Evolutionary conservation across 2,113 vertebrate species (phyloP), one percentile per base, ranked within the genome.

Genomic region (Malurus elegans): DNA sequence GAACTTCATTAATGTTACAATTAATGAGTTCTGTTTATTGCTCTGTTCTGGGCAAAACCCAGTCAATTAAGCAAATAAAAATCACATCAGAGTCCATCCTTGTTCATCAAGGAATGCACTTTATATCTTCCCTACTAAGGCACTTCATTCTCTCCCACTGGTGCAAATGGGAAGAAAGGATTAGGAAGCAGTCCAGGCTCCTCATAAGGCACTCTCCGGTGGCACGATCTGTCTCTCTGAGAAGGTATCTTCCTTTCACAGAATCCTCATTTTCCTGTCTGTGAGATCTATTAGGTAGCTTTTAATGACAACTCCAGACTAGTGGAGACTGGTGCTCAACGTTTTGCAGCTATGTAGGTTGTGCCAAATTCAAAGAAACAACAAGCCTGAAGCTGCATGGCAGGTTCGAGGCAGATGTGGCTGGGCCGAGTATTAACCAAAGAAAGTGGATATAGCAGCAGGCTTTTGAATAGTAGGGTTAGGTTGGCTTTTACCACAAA

Each of bases 241-340:
- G 65, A 72, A 53, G 1, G 0, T 71, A 57, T 19, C 57, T 86
- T 50, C 87, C 79, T 95, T 75, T 69, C 91, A 91, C 61, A 75
- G 78, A 79, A 72, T 32, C 70, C 90, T 87, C 53, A 51, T 56
- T 66, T 93, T 87, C 76, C 60, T 91, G 73, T n/a, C 91, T 81
- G 61, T 38, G 47, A 79, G 84, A 79, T 18, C 0, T n/a, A 67
- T 72, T 75, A 72, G 72, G 36, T 60, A 64, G 64, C 23, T 67
- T 92, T 92, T 97, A 94, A 95, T 87, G 91, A 92, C 84, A 85
- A 50, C 70, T 96, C 84, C 91, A 95, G 91, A 73, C 61, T 50
- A 79, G 50, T 6, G 50, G 58, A 91, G 66, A 57, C 70, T 87
- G 78, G 48, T 4, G 8, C 70, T 61, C 76, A 87, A 38, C 32